phyloP scores from a whole-genome alignment of 1,140 invertebrate genomes.

The Sinella curviseta region DNA sequence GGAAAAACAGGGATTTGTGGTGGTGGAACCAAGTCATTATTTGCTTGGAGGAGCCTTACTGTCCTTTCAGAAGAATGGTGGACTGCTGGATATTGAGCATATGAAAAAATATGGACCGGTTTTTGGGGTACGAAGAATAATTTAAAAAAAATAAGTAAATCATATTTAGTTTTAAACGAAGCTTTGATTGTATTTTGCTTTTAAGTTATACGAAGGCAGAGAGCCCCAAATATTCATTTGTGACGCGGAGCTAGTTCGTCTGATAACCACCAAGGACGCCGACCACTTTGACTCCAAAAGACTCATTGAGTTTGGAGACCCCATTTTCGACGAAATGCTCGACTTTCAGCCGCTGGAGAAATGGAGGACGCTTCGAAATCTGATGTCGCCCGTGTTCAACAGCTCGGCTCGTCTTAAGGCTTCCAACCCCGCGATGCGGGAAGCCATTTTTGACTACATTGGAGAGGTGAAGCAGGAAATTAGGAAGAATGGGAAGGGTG shows the following conservation, averaged over 20 bases:
- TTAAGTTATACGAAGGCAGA: neutral
- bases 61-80: neutral
- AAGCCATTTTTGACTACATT: neutral
- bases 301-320: constrained; percentile 20
- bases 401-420: constrained; percentile 28
- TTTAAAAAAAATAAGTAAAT: neutral
- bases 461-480: constrained; percentile 40
- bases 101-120: constrained; percentile 3
- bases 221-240: constrained; percentile 27
- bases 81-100: neutral
- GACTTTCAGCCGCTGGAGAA: constrained; percentile 50
- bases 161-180: neutral
- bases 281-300: constrained; percentile 24
- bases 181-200: constrained; percentile 2
- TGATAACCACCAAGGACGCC: constrained; percentile 17
- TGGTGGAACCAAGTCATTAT: neutral
- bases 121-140: neutral
- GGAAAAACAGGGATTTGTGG: constrained; percentile 29
- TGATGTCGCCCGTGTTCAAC: constrained; percentile 14
- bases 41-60: neutral
- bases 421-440: neutral
- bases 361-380: constrained; percentile 38
- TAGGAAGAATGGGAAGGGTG: constrained; percentile 53
- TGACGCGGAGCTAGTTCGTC: constrained; percentile 24
- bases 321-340: constrained; percentile 26